These are phyloP conservation scores for Serranus cabrilla DNA, from an alignment of 2,797 vertebrate genomes.

Conservation along the genomic window DNA sequence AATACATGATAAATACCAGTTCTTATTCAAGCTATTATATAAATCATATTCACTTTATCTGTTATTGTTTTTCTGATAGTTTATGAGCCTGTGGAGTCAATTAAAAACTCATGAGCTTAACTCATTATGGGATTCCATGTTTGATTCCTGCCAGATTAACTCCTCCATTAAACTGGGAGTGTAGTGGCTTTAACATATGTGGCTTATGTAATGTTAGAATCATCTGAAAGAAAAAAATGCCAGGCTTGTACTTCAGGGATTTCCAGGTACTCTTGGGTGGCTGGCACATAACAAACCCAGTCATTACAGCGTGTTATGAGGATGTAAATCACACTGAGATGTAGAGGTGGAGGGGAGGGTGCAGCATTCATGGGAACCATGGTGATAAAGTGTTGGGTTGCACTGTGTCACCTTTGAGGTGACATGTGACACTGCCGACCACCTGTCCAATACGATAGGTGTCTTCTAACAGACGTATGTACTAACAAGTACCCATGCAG, in stretches of 20 bases:
- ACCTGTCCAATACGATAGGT: conserved; percentile 74
- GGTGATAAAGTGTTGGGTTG: conserved; percentile 68
- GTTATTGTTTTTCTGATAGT: conserved; percentile 21
- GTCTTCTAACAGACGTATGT: conserved; percentile 55
- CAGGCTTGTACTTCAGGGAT: conserved; percentile 20
- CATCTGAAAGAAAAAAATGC: background rate
- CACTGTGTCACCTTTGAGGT: conserved; percentile 75
- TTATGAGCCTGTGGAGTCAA: background rate
- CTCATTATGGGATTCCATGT: background rate
- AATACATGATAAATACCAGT: conserved; percentile 1
- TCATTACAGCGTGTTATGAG: conserved; percentile 58
- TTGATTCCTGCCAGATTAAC: background rate
- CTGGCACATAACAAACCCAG: conserved; percentile 50
- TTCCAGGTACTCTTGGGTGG: conserved; percentile 52
- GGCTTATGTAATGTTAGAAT: conserved; percentile 1
- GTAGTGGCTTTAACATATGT: conserved; percentile 5
- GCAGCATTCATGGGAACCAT: conserved; percentile 62
- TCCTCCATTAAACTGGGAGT: background rate
- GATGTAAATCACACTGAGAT: conserved; percentile 66
- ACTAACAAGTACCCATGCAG: conserved; percentile 38
- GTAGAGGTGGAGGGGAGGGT: conserved; percentile 44
- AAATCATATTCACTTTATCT: background rate
- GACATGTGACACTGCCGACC: conserved; percentile 78
- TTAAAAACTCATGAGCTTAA: background rate
- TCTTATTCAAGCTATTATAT: background rate